Evolutionary conservation across 2,113 vertebrate genomes (phyloP), one percentile per base, ranked within the genome.

Genomic region (Lampris megalopsis): DNA sequence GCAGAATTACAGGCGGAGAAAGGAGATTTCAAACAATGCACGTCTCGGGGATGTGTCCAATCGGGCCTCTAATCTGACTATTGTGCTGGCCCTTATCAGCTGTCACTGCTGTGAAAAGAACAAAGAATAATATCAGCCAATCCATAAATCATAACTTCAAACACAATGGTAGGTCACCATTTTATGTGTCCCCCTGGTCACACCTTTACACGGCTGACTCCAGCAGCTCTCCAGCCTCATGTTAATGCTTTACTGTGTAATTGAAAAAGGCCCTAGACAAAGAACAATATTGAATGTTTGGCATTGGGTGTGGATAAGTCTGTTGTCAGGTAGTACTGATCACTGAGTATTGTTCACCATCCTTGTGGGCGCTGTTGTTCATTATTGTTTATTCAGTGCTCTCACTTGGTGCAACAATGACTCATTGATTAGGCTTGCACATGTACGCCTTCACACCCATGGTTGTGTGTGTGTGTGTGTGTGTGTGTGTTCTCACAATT

Each of bases 111-210:
- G 82, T 87, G 86, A 91, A 90, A 57, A 81, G 84, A 93, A 92
- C 90, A 94, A 92, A 94, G 87, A 92, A 89, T 78, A 83, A 79
- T 74, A 85, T 87, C 65, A 58, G 58, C 6, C 45, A 5, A 88
- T 91, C 88, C 89, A 93, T 93, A 92, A 94, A 94, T 95, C 92
- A 93, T 93, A 89, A 92, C 90, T 91, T 85, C 77, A 92, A 83
- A 88, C 70, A 64, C 74, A n/a, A 77, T 77, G 86, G 86, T 84
- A 73, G 80, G 87, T 91, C 83, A 83, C 66, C 1, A 63, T 83
- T 86, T 86, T 72, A 57, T 68, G 80, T 64, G 81, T 73, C 75
- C 83, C 75, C 37, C 62, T 73, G 72, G 71, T 82, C 82, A 70
- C 64, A 77, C 77, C 74, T 76, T 71, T 59, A 83, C 76, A 49